Conservation (phyloP, 2,113 vertebrate species). For the Brachyhypopomus occidentalis region DNA sequence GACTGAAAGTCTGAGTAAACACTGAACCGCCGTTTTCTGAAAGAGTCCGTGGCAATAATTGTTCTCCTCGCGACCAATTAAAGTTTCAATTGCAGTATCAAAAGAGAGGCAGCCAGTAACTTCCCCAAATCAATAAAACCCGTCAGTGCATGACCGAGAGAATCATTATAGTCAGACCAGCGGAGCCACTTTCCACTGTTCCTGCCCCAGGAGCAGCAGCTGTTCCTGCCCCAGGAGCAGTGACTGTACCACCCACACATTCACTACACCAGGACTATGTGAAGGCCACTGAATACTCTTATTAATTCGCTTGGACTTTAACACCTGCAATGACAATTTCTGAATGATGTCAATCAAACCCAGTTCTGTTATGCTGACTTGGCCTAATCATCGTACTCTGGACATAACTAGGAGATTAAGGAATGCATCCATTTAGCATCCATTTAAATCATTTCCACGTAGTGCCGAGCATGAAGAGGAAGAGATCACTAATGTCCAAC, state of each 20-base stretch:
- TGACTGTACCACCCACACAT: too few species aligned
- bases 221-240: not conserved
- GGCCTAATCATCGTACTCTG: too few species aligned
- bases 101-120: not conserved
- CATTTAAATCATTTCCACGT: too few species aligned
- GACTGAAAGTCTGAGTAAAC: not conserved
- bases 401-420: too few species aligned
- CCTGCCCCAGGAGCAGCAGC: not conserved
- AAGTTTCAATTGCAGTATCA: conserved; percentile 5
- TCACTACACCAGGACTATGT: not conserved
- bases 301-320: too few species aligned
- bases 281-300: too few species aligned
- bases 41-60: not conserved
- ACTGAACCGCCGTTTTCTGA: not conserved
- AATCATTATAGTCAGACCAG: not conserved
- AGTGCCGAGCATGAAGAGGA: too few species aligned
- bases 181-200: not conserved
- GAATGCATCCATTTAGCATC: too few species aligned
- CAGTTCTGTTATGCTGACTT: too few species aligned
- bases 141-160: not conserved
- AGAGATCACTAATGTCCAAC: too few species aligned
- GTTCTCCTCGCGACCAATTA: not conserved
- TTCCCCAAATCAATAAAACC: not conserved
- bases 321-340: too few species aligned
- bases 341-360: too few species aligned